Percentiles rank a stretch among this genome's conserved stretches.
phyloP scores from a whole-genome alignment of 2,113 vertebrate genomes.

The Sakesphorus luctuosus region DNA sequence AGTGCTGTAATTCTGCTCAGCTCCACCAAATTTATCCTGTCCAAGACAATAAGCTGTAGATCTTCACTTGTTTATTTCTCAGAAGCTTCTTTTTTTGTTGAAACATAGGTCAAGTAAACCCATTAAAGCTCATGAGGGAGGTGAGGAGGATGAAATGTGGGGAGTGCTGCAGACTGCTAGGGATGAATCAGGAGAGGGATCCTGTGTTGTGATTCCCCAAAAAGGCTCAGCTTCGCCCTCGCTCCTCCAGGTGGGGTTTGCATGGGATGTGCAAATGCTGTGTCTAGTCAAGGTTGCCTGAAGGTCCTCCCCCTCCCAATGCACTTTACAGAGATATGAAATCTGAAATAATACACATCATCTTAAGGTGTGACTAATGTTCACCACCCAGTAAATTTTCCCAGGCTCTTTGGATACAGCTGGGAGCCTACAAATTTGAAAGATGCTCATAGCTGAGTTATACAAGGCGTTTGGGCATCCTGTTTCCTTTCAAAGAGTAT shows the following conservation, averaged over 20 bases:
- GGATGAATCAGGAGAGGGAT: neutral
- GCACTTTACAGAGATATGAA: neutral
- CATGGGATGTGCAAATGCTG: neutral
- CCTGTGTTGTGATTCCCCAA: neutral
- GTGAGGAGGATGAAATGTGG: neutral
- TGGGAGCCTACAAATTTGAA: neutral
- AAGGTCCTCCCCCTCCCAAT: neutral
- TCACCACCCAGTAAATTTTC: neutral
- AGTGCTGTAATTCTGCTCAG: conserved; percentile 40
- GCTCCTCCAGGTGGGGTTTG: neutral
- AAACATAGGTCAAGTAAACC: neutral
- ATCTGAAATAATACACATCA: neutral
- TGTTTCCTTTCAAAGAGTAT: neutral
- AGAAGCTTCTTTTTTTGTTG: neutral
- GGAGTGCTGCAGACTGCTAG: neutral
- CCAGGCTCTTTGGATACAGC: neutral
- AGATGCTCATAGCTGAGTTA: neutral
- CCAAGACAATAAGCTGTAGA: neutral
- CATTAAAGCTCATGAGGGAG: neutral
- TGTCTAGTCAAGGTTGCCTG: neutral
- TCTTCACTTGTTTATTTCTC: conserved; percentile 58
- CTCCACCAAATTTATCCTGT: conserved; percentile 23
- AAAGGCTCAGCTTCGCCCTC: neutral
- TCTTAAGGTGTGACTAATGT: neutral
- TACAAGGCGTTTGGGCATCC: neutral